Percentiles rank a stretch among this genome's conserved stretches.
Conservation (phyloP, 2,888 invertebrate genomes). For the Craniophora ligustri region DNA sequence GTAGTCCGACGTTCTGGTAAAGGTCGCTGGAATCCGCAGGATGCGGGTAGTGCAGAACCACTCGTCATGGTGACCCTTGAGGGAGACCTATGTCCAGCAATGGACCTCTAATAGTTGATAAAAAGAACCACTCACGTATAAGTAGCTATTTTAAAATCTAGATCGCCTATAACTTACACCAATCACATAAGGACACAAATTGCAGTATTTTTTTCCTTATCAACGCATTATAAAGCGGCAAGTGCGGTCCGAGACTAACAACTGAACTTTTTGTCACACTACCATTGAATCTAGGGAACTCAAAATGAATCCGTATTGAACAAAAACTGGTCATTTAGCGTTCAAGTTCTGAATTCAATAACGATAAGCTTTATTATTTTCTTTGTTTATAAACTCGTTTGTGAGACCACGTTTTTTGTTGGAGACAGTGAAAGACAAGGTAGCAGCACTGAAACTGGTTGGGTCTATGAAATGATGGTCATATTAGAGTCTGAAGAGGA, state of each 20-base stretch:
- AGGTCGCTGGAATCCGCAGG: too few relatives aligned
- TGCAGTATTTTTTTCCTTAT: constrained; percentile 45
- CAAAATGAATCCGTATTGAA: constrained; percentile 46
- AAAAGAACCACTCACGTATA: too few relatives aligned
- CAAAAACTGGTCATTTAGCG: constrained; percentile 44
- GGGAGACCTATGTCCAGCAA: too few relatives aligned
- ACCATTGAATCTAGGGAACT: constrained; percentile 51
- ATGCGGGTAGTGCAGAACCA: too few relatives aligned
- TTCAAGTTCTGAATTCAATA: constrained; percentile 54
- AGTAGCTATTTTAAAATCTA: constrained; percentile 4
- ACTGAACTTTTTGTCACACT: constrained; percentile 47
- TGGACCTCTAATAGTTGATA: too few relatives aligned
- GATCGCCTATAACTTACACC: constrained; percentile 19
- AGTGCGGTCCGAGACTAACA: constrained; percentile 36
- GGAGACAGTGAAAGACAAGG: constrained; percentile 22
- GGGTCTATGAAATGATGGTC: constrained; percentile 31
- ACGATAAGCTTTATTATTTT: constrained; percentile 47
- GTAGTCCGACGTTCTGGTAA: too few relatives aligned
- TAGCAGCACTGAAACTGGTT: constrained; percentile 32
- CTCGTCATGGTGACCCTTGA: too few relatives aligned
- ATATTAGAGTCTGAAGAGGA: constrained; percentile 28
- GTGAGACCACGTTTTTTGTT: constrained; percentile 52
- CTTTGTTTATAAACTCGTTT: constrained; percentile 54
- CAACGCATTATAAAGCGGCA: constrained; percentile 29
- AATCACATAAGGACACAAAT: constrained; percentile 39